Conservation (phyloP, 2,797 vertebrate genomes). For the Ctenopoma kingsleyae region DNA sequence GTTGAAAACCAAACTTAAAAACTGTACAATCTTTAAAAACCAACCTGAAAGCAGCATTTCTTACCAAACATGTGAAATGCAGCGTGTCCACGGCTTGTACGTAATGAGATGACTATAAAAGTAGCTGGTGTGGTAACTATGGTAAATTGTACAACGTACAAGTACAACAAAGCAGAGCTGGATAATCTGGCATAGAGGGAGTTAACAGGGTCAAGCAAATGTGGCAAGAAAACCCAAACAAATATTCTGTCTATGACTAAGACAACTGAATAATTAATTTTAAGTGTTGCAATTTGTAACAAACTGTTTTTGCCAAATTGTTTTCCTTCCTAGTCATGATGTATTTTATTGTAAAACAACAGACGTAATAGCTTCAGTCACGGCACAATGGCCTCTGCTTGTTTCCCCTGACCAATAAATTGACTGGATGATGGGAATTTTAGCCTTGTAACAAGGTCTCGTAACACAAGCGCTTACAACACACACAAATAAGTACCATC, state of each 20-base stretch:
- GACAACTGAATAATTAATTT: constrained; percentile 75
- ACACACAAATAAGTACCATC: constrained; percentile 46
- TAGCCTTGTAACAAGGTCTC: constrained; percentile 56
- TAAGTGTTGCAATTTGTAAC: constrained; percentile 75
- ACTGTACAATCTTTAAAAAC: constrained; percentile 28
- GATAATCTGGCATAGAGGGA: constrained; percentile 10
- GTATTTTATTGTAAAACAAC: constrained; percentile 72
- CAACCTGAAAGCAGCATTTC: constrained; percentile 16
- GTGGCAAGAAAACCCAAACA: constrained; percentile 68
- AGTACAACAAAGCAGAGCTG: constrained; percentile 15
- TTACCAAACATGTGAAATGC: constrained; percentile 11
- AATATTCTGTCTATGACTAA: constrained; percentile 72
- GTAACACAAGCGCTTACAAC: constrained; percentile 39
- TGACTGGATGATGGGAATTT: constrained; percentile 62
- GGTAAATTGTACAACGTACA: background rate
- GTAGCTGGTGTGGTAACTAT: constrained; percentile 16
- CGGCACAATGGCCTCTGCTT: constrained; percentile 43
- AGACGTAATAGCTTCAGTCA: constrained; percentile 75
- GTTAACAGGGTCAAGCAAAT: constrained; percentile 59
- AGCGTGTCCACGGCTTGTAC: background rate
- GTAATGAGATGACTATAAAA: constrained; percentile 28
- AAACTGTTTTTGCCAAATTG: constrained; percentile 74
- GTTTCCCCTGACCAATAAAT: constrained; percentile 62
- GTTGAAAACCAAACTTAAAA: constrained; percentile 37
- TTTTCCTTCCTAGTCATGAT: constrained; percentile 72